phyloP scores from a whole-genome alignment of 2,888 invertebrate genomes.

The Cryptophagus acutangulus region DNA sequence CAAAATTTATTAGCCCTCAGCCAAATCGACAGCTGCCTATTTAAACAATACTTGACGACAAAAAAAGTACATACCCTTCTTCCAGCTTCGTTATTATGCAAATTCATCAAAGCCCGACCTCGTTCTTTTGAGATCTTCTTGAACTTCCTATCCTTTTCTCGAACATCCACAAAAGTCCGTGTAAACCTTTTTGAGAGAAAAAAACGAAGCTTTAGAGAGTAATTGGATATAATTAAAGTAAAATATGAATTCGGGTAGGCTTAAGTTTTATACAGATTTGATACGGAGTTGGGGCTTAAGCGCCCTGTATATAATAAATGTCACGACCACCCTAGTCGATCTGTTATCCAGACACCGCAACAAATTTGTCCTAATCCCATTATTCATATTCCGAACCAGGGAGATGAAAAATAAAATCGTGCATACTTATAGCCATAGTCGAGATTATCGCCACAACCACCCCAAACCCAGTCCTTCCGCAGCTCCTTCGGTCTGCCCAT shows the following conservation, averaged over 20 bases:
- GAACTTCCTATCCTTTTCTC: slow-evolving; percentile 82
- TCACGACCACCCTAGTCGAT: slow-evolving; percentile 40
- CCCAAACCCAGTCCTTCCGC: slow-evolving; percentile 94
- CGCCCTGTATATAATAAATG: slow-evolving; percentile 34
- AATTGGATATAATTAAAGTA: too few relatives aligned
- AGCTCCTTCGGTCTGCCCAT: slow-evolving; percentile 77
- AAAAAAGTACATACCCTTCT: too few relatives aligned
- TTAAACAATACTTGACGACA: too few relatives aligned
- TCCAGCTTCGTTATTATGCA: slow-evolving; percentile 98
- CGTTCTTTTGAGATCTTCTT: slow-evolving; percentile 77
- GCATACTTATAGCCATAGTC: slow-evolving; percentile 87
- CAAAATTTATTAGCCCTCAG: neutral
- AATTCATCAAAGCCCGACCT: slow-evolving; percentile 88
- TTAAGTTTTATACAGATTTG: slow-evolving; percentile 30
- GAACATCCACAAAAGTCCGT: slow-evolving; percentile 88
- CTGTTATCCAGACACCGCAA: slow-evolving; percentile 39
- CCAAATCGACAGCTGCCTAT: neutral
- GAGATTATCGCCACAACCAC: slow-evolving; percentile 95
- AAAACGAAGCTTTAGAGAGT: too few relatives aligned
- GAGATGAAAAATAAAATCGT: neutral
- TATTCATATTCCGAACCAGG: too few relatives aligned
- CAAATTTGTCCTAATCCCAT: slow-evolving; percentile 44
- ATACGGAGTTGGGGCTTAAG: slow-evolving; percentile 26
- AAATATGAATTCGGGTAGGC: too few relatives aligned
- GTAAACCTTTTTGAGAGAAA: slow-evolving; percentile 70